Percentiles rank a stretch among this genome's conserved stretches.
phyloP scores from a whole-genome alignment of 2,113 vertebrate genomes.

The Myotis brandtii region DNA sequence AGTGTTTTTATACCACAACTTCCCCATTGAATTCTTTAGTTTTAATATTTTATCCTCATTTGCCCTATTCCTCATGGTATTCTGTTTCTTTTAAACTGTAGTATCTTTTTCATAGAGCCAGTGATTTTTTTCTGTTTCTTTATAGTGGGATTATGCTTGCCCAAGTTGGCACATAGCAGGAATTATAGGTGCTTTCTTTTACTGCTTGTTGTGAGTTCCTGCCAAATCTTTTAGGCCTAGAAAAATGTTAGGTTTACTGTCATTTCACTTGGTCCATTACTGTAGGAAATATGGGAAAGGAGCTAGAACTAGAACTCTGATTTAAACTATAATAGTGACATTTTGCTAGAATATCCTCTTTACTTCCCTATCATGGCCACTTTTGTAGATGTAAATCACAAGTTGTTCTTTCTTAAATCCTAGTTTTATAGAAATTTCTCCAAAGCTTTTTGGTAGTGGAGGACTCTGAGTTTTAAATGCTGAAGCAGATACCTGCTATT shows the following conservation, averaged over 20 bases:
- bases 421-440: conserved; percentile 30
- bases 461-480: background rate
- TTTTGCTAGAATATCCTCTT: background rate
- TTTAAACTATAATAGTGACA: background rate
- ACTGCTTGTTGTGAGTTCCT: background rate
- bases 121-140: background rate
- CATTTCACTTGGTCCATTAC: background rate
- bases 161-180: background rate
- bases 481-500: background rate
- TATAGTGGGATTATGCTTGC: background rate
- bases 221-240: background rate
- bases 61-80: background rate
- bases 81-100: background rate
- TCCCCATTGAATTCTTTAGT: background rate
- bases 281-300: background rate
- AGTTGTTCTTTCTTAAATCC: background rate
- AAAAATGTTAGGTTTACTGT: background rate
- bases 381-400: background rate
- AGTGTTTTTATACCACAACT: background rate
- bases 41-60: background rate
- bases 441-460: background rate
- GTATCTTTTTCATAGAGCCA: background rate
- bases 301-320: background rate
- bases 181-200: background rate
- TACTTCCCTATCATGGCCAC: background rate